Percentiles rank a stretch among this genome's conserved stretches.
Conservation (phyloP, 64 coral and sea anemone genomes). For the Trachythela sp. region DNA sequence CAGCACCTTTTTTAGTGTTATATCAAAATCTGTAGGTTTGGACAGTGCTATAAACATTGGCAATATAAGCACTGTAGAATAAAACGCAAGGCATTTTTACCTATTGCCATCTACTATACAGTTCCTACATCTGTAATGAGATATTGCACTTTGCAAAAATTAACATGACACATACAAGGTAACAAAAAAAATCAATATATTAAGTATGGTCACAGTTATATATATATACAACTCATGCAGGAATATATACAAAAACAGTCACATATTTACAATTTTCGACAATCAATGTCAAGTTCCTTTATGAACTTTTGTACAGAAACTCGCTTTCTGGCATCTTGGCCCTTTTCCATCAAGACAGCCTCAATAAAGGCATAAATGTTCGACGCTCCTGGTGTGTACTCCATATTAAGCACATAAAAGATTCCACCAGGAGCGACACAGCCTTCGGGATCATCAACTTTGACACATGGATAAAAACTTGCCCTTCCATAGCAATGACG, state of each 20-base stretch:
- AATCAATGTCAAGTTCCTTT: constrained; percentile 2
- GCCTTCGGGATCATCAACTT: not conserved
- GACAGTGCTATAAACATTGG: no score
- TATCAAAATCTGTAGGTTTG: not conserved
- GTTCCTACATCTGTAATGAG: not conserved
- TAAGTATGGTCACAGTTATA: not conserved
- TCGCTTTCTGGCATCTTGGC: not conserved
- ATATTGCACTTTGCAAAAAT: not conserved
- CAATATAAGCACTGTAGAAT: no score
- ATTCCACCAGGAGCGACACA: not conserved
- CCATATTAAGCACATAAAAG: constrained; percentile 12
- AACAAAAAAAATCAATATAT: not conserved
- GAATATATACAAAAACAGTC: not conserved
- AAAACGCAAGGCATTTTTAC: no score
- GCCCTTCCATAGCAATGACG: not conserved
- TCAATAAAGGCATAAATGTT: not conserved
- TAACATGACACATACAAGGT: not conserved
- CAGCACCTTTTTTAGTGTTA: not conserved
- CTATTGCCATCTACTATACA: no score
- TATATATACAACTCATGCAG: not conserved
- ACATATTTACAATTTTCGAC: not conserved
- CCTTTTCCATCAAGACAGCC: not conserved
- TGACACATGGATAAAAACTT: not conserved
- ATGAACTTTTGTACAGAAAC: not conserved
- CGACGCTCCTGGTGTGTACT: not conserved